Conservation (phyloP, 2,113 vertebrate genomes). For the Otus sunia region DNA sequence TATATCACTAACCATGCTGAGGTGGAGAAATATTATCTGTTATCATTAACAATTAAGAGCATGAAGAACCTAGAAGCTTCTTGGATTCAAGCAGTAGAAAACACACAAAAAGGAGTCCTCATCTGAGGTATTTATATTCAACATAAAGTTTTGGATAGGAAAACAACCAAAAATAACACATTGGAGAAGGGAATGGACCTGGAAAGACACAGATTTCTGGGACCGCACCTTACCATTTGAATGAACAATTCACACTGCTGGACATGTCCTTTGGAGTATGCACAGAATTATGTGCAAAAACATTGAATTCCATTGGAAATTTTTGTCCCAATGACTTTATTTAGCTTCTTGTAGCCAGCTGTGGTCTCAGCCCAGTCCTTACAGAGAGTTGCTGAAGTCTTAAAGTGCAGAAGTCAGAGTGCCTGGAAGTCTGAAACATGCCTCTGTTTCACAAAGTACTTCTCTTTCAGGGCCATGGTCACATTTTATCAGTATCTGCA, state of each 20-base stretch:
- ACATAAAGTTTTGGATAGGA: not conserved
- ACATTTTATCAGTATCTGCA: slow-evolving; percentile 15
- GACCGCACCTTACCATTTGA: not conserved
- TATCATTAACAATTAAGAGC: too few relatives aligned
- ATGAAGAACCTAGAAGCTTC: not conserved
- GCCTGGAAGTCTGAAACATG: not conserved
- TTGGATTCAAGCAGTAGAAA: not conserved
- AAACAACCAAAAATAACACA: not conserved
- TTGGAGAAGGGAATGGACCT: not conserved
- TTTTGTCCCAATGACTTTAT: not conserved
- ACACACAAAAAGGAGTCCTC: not conserved
- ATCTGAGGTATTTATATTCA: not conserved
- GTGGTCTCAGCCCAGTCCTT: not conserved
- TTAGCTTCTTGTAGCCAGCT: not conserved
- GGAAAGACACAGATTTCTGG: not conserved
- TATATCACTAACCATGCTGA: not conserved
- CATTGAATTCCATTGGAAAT: not conserved
- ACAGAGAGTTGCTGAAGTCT: not conserved
- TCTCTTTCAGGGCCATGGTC: not conserved
- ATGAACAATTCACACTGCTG: not conserved
- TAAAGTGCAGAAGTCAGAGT: not conserved
- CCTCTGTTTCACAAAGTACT: not conserved
- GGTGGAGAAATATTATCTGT: too few relatives aligned
- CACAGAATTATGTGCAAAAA: not conserved
- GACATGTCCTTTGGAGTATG: not conserved